Base-by-base conservation (phyloP, 2,113 vertebrate species). In the Semnornis frantzii region DNA sequence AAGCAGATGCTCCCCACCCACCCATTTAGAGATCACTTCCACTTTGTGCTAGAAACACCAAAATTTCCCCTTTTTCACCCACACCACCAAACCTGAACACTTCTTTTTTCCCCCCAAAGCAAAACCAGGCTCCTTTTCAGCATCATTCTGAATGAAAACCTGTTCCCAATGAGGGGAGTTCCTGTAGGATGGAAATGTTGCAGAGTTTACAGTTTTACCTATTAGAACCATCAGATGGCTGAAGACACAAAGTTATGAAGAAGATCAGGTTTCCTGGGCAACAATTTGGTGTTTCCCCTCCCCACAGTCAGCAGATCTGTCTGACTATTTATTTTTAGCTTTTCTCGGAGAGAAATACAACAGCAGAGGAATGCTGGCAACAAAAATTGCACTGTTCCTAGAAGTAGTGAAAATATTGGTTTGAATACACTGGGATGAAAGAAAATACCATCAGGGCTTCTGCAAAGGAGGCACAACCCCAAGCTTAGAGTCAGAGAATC, bases 291-390 rank as follows among this genome's bases (percentile, higher is more conserved):
- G 93, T 60, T 50, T 24, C 11, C 16, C 44, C 48, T 14, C 15
- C 20, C 48, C 93, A 72, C 54, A 94, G 93, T 95, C 95, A 95
- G 95, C 95, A 92, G 77, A 92, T 93, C 54, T 63, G 87, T 86
- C 85, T 90, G 65, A 59, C 73, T 65, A 84, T 93, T 93, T 65
- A 84, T 93, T 93, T 95, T 93, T 90, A 92, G 90, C 55, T 79
- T 93, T 94, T 72, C 75, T 85, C n/a, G 72, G 31, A 88, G 64
- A 93, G 66, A 76, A 94, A 71, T 70, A 70, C 46, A 70, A 63
- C 44, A 33, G 50, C 76, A 84, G 63, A 72, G 27, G 44, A 80
- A 90, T 12, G n/a, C 30, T 78, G 87, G 83, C 24, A 85, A 92
- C 68, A 85, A 92, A 79, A 91, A 63, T 74, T 13, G 13, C 12